Percentiles rank a stretch among this genome's conserved stretches.
Conservation (phyloP, 2,888 invertebrate species). For the Nasonovia ribisnigri region DNA sequence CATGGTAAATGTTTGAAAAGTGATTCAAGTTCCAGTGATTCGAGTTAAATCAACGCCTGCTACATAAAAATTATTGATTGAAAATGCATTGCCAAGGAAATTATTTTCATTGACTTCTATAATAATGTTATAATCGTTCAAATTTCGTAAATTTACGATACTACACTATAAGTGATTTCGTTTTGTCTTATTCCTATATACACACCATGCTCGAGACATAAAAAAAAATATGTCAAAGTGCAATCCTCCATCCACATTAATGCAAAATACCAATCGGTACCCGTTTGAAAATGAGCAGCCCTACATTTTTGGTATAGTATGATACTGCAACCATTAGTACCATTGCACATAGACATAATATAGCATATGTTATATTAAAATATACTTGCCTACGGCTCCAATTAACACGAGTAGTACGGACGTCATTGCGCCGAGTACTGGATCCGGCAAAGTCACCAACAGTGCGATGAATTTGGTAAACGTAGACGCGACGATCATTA, state of each 20-base stretch:
- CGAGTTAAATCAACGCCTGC: neutral
- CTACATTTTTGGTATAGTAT: neutral
- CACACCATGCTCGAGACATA: neutral
- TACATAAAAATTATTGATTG: neutral
- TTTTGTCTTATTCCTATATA: neutral
- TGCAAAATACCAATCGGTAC: neutral
- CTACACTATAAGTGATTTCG: neutral
- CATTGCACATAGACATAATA: neutral
- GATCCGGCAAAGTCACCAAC: conserved; percentile 62
- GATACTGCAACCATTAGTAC: no score
- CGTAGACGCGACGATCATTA: conserved; percentile 63
- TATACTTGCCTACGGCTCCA: conserved; percentile 56
- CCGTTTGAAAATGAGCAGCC: neutral
- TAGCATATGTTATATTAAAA: neutral
- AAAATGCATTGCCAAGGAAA: neutral
- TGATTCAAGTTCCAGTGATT: no score
- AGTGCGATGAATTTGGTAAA: conserved; percentile 64
- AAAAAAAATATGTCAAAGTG: neutral
- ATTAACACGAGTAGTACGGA: conserved; percentile 50
- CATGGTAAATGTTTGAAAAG: neutral
- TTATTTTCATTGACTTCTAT: neutral
- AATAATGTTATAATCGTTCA: neutral
- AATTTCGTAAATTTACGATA: neutral
- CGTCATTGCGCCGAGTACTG: conserved; percentile 61
- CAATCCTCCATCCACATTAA: neutral